phyloP scores from a whole-genome alignment of 2,888 invertebrate genomes.

The Agrenia bidenticulata region DNA sequence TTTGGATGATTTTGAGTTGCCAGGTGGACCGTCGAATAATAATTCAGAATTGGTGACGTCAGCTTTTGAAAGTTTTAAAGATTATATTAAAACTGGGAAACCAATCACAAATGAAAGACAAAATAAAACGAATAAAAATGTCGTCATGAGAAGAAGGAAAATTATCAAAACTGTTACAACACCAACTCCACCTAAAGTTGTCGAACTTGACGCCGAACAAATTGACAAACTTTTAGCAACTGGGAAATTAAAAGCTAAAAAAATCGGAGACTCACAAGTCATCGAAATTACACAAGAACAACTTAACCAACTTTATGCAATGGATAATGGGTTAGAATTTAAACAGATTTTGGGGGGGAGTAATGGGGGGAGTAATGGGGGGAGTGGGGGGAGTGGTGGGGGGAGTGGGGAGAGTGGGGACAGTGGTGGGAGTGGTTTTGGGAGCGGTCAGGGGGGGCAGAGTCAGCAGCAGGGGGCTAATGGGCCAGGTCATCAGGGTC shows the following conservation, averaged over 20 bases:
- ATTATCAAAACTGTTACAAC: constrained; percentile 10
- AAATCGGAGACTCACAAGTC: constrained; percentile 27
- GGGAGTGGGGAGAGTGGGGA: no score
- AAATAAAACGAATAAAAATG: not conserved
- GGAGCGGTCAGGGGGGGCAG: not conserved
- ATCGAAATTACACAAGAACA: constrained; percentile 34
- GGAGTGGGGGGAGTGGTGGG: no score
- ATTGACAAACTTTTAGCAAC: constrained; percentile 32
- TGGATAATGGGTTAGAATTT: constrained; percentile 27
- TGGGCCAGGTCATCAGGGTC: not conserved
- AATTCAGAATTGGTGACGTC: constrained; percentile 19
- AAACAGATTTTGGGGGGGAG: constrained; percentile 26
- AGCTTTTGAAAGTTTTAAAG: constrained; percentile 29
- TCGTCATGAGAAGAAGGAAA: constrained; percentile 21
- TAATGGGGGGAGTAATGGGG: no score
- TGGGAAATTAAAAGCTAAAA: constrained; percentile 26
- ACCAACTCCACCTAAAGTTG: constrained; percentile 30
- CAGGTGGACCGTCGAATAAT: constrained; percentile 22
- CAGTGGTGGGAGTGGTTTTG: no score
- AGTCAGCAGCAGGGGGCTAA: not conserved
- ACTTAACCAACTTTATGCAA: constrained; percentile 25
- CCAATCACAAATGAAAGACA: not conserved
- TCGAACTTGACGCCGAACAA: constrained; percentile 32
- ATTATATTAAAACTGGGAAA: constrained; percentile 28
- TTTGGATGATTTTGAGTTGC: constrained; percentile 39